Percentiles rank a stretch among this genome's conserved stretches.
Conservation (phyloP, 2,797 vertebrate genomes). For the Acanthurus leucopareius region DNA sequence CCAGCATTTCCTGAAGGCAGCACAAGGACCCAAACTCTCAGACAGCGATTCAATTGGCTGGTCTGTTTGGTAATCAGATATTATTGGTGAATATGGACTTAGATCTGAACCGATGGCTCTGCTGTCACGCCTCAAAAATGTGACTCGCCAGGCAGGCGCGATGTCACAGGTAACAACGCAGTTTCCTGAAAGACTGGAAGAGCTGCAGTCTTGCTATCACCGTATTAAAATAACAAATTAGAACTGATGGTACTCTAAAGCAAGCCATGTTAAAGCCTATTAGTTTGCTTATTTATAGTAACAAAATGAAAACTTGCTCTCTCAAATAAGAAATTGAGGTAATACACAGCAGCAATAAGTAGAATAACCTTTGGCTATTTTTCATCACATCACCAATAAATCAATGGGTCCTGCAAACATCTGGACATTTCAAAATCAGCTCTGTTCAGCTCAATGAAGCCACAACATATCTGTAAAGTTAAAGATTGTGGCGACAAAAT, state of each 20-base stretch:
- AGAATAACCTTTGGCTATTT: not conserved
- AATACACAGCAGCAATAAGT: not conserved
- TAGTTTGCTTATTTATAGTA: no score
- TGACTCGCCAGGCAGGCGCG: not conserved
- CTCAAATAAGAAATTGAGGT: not conserved
- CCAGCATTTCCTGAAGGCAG: conserved; percentile 2
- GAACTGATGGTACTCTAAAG: no score
- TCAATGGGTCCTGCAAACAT: not conserved
- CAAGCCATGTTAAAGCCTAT: not conserved
- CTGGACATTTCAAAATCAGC: not conserved
- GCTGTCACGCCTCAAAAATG: not conserved
- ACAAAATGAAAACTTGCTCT: not conserved
- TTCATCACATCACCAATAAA: not conserved
- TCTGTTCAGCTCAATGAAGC: not conserved
- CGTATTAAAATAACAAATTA: not conserved
- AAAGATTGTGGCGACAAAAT: not conserved
- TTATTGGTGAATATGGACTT: conserved; percentile 30
- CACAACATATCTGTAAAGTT: not conserved
- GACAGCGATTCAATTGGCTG: conserved; percentile 17
- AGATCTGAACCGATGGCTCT: conserved; percentile 10
- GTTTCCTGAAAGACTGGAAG: not conserved
- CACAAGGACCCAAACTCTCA: not conserved
- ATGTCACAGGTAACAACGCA: not conserved
- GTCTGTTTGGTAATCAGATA: not conserved
- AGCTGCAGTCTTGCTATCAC: not conserved